Percentiles rank a stretch among this genome's conserved stretches.
Conservation (phyloP, 2,113 vertebrate genomes). For the Onychostruthus taczanowskii region DNA sequence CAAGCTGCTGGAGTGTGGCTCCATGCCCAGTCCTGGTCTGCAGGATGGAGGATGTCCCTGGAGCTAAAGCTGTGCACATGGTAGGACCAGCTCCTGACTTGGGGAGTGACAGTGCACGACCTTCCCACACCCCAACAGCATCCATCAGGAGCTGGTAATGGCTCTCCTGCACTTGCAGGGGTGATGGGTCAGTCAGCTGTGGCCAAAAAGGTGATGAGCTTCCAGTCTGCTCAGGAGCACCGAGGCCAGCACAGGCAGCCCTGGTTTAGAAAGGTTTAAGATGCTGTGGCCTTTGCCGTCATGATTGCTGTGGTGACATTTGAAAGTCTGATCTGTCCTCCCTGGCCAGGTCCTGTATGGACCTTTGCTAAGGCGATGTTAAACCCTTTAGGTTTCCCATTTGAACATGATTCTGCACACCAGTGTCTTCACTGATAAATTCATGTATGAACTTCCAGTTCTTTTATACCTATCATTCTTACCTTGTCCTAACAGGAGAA, state of each 20-base stretch:
- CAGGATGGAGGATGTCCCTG: not conserved
- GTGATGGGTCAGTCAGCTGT: not conserved
- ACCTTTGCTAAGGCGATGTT: not conserved
- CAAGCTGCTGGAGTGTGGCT: accelerated
- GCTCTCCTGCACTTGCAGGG: not conserved
- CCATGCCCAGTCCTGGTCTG: not conserved
- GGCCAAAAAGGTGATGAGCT: not conserved
- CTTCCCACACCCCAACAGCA: not conserved
- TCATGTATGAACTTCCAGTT: not conserved
- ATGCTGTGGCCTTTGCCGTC: not conserved
- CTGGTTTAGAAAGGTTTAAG: not conserved
- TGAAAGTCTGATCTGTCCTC: not conserved
- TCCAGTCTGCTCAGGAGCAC: not conserved
- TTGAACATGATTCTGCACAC: not conserved
- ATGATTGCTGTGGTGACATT: not conserved
- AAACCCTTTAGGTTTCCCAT: not conserved
- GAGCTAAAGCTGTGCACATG: not conserved
- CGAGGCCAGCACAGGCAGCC: not conserved
- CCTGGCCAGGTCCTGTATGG: not conserved
- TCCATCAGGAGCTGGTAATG: not conserved
- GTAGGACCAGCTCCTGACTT: not conserved
- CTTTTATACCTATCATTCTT: not conserved
- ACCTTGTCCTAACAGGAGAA: not conserved
- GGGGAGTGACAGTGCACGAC: accelerated
- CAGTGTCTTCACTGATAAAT: not conserved